Conservation (phyloP, 2,797 vertebrate genomes). For the Sandelia bainsii region DNA sequence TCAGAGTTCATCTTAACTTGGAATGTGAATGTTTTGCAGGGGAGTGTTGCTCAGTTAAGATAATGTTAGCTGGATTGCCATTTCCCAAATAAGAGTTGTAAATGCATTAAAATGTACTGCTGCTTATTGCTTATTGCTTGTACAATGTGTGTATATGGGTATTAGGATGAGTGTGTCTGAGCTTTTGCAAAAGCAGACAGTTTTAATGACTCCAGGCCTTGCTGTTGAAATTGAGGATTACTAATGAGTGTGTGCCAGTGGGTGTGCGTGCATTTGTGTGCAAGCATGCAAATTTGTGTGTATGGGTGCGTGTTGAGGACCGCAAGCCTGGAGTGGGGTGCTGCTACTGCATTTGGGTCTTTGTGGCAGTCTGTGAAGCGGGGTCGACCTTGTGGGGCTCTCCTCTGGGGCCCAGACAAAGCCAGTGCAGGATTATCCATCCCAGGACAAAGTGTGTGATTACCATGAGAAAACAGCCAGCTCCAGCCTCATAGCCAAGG, state of each 20-base stretch:
- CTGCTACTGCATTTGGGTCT: conserved; percentile 80
- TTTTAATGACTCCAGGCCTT: conserved; percentile 65
- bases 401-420: conserved; percentile 84
- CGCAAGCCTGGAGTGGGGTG: conserved; percentile 79
- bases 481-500: conserved; percentile 78
- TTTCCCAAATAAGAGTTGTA: conserved; percentile 2
- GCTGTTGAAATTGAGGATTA: conserved; percentile 79
- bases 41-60: background rate
- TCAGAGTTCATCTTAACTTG: conserved; percentile 4
- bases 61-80: conserved; percentile 7
- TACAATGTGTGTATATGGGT: conserved; percentile 2
- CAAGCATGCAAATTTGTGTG: conserved; percentile 75
- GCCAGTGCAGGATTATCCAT: conserved; percentile 86
- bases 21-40: background rate
- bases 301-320: conserved; percentile 76
- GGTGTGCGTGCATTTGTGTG: conserved; percentile 66
- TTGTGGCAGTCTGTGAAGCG: conserved; percentile 83
- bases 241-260: conserved; percentile 77
- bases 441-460: conserved; percentile 87
- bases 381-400: conserved; percentile 86
- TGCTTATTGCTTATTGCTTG: conserved; percentile 17
- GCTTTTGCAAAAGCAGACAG: conserved; percentile 37
- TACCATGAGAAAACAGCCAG: conserved; percentile 87
- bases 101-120: conserved; percentile 19
- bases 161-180: conserved; percentile 19